Evolutionary conservation across 2,888 invertebrate genomes (phyloP).

Genomic region (Itoplectis maculator): DNA sequence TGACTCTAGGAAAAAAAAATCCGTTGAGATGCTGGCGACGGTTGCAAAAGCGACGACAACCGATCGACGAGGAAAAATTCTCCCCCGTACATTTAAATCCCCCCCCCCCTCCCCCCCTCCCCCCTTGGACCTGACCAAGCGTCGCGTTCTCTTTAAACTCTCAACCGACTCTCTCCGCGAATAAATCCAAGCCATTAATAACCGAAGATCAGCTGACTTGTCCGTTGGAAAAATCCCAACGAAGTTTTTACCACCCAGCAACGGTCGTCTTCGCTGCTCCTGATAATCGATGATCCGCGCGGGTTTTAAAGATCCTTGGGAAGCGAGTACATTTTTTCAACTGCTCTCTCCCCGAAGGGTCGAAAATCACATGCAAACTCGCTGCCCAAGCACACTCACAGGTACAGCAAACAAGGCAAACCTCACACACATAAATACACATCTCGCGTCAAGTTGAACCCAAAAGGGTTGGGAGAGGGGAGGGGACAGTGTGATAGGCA

Average conservation of each 20-base stretch:
- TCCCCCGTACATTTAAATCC: constrained; percentile 51
- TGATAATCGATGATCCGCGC: constrained; percentile 57
- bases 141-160: constrained; percentile 53
- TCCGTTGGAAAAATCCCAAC: constrained; percentile 61
- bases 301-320: constrained; percentile 63
- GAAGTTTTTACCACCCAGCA: constrained; percentile 17
- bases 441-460: constrained; percentile 15
- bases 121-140: not conserved
- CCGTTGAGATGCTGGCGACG: not conserved
- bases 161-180: constrained; percentile 17
- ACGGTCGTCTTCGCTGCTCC: constrained; percentile 46
- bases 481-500: constrained; percentile 76
- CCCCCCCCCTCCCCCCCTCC: not conserved
- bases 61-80: not conserved
- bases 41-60: constrained; percentile 7
- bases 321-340: constrained; percentile 51
- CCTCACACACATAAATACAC: not conserved
- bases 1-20: not conserved
- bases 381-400: too few relatives aligned
- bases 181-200: constrained; percentile 48
- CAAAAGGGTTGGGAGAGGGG: constrained; percentile 39
- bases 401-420: too few relatives aligned
- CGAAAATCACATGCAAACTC: too few relatives aligned
- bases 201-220: constrained; percentile 61
- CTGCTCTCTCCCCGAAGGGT: too few relatives aligned